phyloP scores from a whole-genome alignment of 1,140 invertebrate genomes.

The Nasonia giraulti region DNA sequence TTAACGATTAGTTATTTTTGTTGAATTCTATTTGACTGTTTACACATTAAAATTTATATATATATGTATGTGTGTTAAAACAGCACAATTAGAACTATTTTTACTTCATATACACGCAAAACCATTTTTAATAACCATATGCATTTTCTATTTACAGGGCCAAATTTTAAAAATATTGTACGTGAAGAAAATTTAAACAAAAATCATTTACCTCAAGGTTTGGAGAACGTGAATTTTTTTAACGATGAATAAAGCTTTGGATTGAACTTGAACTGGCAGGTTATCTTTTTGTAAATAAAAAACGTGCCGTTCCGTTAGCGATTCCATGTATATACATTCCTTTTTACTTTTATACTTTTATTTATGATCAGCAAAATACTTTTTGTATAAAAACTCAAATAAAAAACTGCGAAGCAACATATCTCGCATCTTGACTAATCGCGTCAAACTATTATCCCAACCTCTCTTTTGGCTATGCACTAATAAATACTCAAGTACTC shows the following conservation, averaged over 20 bases:
- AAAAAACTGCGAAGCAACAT: background rate
- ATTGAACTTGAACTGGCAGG: background rate
- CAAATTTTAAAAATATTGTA: conserved; percentile 75
- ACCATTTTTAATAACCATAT: too few species aligned
- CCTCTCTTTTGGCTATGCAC: too few species aligned
- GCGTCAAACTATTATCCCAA: too few species aligned
- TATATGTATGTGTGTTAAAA: too few species aligned
- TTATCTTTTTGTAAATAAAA: background rate
- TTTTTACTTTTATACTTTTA: background rate
- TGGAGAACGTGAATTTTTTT: conserved; percentile 79
- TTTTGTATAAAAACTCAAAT: background rate
- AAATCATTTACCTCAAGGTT: conserved; percentile 79
- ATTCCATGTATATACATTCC: background rate
- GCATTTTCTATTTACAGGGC: conserved; percentile 72
- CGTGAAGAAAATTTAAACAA: conserved; percentile 74
- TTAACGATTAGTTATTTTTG: too few species aligned
- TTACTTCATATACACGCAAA: too few species aligned
- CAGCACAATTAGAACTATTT: too few species aligned
- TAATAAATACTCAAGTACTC: too few species aligned
- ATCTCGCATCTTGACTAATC: background rate
- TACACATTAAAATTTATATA: too few species aligned
- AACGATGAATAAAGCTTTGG: conserved; percentile 28
- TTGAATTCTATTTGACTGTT: too few species aligned
- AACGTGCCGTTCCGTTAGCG: background rate
- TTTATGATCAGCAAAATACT: too few species aligned